A percentile compares a stretch with the other conserved stretches of the same genome.
phyloP scores from a whole-genome alignment of 2,888 invertebrate genomes.

The Torymus tubicola region DNA sequence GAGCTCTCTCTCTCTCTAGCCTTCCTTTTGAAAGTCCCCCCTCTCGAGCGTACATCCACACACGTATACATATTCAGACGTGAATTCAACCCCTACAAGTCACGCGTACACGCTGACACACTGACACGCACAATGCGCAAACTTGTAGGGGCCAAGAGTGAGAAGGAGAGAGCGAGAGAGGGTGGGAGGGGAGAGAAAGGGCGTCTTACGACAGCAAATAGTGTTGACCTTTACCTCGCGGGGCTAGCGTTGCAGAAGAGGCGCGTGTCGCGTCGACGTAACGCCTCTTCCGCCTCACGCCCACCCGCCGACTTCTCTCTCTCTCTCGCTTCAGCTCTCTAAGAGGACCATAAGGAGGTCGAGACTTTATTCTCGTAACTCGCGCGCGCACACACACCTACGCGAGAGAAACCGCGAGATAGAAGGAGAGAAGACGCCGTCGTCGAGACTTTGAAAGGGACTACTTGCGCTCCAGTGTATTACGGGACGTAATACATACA shows the following conservation, averaged over 20 bases:
- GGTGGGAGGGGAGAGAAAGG: background rate
- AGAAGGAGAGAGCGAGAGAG: background rate
- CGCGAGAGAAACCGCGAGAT: constrained; percentile 5
- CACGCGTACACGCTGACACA: background rate
- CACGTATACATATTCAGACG: background rate
- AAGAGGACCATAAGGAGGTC: background rate
- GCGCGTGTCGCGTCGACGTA: background rate
- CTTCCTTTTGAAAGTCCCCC: background rate
- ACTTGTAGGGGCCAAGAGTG: background rate
- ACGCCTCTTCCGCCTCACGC: background rate
- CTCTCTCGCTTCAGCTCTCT: background rate
- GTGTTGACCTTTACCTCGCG: constrained; percentile 36
- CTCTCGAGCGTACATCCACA: no score
- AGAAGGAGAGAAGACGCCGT: constrained; percentile 3
- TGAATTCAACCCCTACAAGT: no score
- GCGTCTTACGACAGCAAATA: constrained; percentile 30
- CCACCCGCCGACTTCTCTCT: background rate
- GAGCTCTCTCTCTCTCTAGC: background rate
- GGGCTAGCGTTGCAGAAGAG: background rate
- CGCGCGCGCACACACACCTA: background rate
- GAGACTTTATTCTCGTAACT: constrained; percentile 5
- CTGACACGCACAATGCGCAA: background rate
- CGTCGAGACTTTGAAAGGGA: no score
- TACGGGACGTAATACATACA: background rate
- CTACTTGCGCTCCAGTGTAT: background rate